These are phyloP conservation scores for Tridacna gigas DNA, from an alignment of 2,888 invertebrate species.

Conservation along the genomic window DNA sequence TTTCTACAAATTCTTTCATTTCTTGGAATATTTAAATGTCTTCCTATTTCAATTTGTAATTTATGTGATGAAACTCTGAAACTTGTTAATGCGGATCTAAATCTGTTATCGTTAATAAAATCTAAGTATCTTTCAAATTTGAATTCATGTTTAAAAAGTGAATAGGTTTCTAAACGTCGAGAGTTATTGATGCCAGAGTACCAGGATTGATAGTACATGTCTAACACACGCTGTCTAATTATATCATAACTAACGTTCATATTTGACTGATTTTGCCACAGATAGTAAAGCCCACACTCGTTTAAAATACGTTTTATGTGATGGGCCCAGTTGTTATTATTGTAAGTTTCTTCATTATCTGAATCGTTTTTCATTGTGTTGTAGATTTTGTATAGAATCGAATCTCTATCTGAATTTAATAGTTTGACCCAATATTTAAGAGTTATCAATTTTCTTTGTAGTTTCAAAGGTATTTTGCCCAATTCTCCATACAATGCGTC, in stretches of 20 bases:
- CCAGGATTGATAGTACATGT: not conserved
- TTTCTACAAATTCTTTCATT: not conserved
- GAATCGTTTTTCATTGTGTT: conserved; percentile 1
- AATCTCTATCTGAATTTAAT: not conserved
- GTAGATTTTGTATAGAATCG: not conserved
- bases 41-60: not conserved
- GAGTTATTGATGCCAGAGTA: conserved; percentile 6
- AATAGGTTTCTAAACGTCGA: not conserved
- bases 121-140: conserved; percentile 2
- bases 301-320: conserved; percentile 8
- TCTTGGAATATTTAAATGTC: conserved; percentile 5
- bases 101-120: not conserved
- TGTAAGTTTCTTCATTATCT: not conserved
- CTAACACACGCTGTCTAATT: not conserved
- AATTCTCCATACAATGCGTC: conserved; percentile 18
- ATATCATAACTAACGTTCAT: not conserved
- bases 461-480: not conserved
- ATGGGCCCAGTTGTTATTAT: conserved; percentile 1
- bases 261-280: not conserved
- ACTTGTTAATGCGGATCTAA: not conserved
- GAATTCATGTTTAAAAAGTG: not conserved
- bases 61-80: conserved; percentile 15
- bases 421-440: conserved; percentile 23
- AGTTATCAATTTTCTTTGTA: not conserved
- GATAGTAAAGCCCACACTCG: not conserved